Evolutionary conservation across 2,797 vertebrate species (phyloP).

Genomic region (Leucoraja ocellata): DNA sequence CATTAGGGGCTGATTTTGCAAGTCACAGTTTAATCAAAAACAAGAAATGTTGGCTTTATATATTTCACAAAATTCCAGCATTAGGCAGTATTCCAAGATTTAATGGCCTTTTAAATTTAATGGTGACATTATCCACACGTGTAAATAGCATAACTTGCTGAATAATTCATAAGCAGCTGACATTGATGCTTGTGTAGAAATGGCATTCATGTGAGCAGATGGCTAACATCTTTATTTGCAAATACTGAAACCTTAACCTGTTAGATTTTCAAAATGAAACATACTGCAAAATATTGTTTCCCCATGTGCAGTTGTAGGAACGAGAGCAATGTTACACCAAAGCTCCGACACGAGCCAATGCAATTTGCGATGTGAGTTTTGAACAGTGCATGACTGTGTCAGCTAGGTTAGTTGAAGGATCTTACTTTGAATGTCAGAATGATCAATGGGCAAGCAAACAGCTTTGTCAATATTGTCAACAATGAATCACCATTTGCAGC

Average conservation of each 20-base stretch:
- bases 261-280: conserved; percentile 3
- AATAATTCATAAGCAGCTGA: conserved; percentile 36
- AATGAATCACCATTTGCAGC: no score
- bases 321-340: no score
- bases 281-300: background rate
- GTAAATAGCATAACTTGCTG: conserved; percentile 29
- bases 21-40: background rate
- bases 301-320: background rate
- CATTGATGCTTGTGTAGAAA: conserved; percentile 18
- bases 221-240: conserved; percentile 28
- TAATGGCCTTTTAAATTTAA: conserved; percentile 27
- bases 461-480: no score
- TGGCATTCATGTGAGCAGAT: background rate
- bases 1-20: no score
- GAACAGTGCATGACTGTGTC: no score
- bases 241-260: conserved; percentile 14
- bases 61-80: background rate
- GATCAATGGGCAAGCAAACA: background rate
- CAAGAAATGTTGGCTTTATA: background rate
- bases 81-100: background rate
- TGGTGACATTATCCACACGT: conserved; percentile 29
- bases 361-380: background rate
- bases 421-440: background rate
- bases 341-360: background rate
- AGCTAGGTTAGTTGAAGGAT: background rate